Percentiles rank a stretch among this genome's conserved stretches.
Evolutionary conservation across 2,113 vertebrate genomes (phyloP).

Genomic region (Nanorana parkeri): DNA sequence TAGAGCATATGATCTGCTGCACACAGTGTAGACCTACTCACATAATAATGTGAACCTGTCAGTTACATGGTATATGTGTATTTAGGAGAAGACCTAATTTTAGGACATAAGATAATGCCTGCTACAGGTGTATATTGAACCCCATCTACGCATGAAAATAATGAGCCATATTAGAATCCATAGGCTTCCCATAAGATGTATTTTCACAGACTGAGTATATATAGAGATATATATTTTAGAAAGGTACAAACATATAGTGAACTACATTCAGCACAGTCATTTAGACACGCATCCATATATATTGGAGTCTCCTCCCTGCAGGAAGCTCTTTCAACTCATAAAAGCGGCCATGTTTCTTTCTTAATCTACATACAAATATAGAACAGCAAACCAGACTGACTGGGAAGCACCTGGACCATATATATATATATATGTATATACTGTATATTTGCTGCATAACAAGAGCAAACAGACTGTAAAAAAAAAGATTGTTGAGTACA

Average conservation of each 20-base stretch:
- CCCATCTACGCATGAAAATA: background rate
- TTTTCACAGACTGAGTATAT: background rate
- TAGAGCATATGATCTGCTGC: no score
- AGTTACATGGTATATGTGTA: background rate
- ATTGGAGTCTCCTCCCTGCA: background rate
- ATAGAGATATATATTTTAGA: constrained; percentile 3
- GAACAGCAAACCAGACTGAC: background rate
- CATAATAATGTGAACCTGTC: background rate
- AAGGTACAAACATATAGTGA: background rate
- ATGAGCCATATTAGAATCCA: background rate
- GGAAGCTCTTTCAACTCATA: constrained; percentile 1
- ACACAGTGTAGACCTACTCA: no score
- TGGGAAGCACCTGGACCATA: constrained; percentile 38
- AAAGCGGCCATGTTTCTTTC: background rate
- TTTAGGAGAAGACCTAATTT: background rate
- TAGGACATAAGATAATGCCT: background rate
- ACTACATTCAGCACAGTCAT: constrained; percentile 30
- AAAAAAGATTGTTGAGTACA: no score
- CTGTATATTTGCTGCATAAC: constrained; percentile 14
- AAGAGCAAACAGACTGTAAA: background rate
- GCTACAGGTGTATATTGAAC: background rate
- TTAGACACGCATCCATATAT: constrained; percentile 3
- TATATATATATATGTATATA: no score
- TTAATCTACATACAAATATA: constrained; percentile 11
- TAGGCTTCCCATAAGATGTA: background rate